These are phyloP conservation scores for Tragulus kanchil DNA, from an alignment of 2,113 vertebrate species.

Conservation along the genomic window DNA sequence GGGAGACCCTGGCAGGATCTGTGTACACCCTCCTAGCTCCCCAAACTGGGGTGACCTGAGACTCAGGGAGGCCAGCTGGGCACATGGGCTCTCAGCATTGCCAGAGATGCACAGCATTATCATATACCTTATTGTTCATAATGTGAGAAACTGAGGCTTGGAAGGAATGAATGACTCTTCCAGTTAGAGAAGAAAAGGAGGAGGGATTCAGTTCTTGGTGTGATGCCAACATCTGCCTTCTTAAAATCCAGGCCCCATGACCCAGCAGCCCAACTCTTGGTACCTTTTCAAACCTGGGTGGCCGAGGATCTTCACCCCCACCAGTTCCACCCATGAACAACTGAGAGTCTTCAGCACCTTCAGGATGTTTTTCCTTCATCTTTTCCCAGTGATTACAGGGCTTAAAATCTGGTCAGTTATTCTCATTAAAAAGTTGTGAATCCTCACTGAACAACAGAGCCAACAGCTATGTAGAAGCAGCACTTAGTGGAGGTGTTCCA, in stretches of 20 bases:
- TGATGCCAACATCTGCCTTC: background rate
- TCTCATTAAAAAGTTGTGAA: background rate
- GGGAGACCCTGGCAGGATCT: background rate
- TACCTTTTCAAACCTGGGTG: background rate
- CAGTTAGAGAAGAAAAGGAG: background rate
- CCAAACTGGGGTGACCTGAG: background rate
- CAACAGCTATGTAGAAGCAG: background rate
- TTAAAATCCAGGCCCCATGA: background rate
- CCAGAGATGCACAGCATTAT: fast-evolving
- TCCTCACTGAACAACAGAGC: background rate
- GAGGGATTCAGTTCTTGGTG: background rate
- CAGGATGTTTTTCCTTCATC: background rate
- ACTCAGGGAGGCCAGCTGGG: background rate
- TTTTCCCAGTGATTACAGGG: background rate
- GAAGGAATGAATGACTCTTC: background rate
- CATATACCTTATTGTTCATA: background rate
- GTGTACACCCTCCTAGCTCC: background rate
- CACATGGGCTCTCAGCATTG: fast-evolving
- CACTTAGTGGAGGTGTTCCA: background rate
- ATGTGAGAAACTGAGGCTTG: background rate
- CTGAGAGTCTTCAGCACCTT: background rate
- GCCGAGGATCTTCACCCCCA: background rate
- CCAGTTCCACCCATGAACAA: no score
- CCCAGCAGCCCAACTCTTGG: background rate
- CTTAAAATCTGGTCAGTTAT: background rate